Conservation (phyloP, 2,888 invertebrate species). For the Strigamia transsilvanica region DNA sequence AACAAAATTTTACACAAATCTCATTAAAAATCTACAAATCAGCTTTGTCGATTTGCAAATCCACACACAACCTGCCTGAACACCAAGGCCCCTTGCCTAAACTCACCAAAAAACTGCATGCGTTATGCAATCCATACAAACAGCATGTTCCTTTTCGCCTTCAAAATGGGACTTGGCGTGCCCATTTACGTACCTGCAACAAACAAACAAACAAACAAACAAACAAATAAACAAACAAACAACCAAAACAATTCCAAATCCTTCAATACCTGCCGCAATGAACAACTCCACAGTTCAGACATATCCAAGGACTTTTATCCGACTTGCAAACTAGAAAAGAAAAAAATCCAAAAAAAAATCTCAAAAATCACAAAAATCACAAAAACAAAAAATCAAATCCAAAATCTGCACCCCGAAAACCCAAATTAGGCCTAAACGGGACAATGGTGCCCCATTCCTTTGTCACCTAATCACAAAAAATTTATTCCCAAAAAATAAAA, state of each 20-base stretch:
- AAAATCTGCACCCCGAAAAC: not conserved
- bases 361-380: not conserved
- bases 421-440: constrained; percentile 2
- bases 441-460: constrained; percentile 16
- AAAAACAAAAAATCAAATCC: not conserved
- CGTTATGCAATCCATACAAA: constrained; percentile 80
- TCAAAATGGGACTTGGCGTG: constrained; percentile 78
- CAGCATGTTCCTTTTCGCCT: constrained; percentile 71
- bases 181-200: constrained; percentile 73
- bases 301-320: constrained; percentile 76
- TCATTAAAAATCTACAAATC: too few species aligned
- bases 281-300: constrained; percentile 77
- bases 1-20: too few species aligned
- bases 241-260: not conserved
- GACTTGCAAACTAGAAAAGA: constrained; percentile 63
- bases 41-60: too few species aligned
- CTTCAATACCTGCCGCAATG: constrained; percentile 74
- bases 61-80: too few species aligned
- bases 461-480: not conserved
- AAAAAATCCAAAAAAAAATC: constrained; percentile 56
- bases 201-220: constrained; percentile 35
- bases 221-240: constrained; percentile 40
- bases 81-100: constrained; percentile 64
- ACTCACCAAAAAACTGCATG: constrained; percentile 76
- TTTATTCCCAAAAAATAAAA: not conserved